phyloP scores from a whole-genome alignment of 2,113 vertebrate genomes.

The Abramis brama region DNA sequence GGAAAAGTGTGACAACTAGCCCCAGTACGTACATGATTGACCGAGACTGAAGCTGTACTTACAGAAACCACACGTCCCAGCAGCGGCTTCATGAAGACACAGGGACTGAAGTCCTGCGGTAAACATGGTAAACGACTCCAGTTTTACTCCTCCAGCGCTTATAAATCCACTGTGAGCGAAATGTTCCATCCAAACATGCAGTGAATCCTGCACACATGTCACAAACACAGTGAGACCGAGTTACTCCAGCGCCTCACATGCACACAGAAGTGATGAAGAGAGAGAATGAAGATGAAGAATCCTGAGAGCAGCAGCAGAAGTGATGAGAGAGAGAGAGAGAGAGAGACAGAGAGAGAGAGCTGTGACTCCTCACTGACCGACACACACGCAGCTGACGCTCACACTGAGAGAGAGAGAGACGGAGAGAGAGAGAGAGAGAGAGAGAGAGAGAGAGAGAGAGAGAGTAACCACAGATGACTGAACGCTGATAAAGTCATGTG shows the following conservation, averaged over 20 bases:
- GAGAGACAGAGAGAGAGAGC: neutral
- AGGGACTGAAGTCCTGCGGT: neutral
- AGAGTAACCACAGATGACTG: neutral
- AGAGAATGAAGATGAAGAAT: neutral
- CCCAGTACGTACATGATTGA: no score
- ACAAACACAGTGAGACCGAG: neutral
- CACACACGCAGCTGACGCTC: neutral
- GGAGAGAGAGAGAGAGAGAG: conserved; percentile 11
- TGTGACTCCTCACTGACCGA: neutral
- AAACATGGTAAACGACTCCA: conserved; percentile 7
- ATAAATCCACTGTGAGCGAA: conserved; percentile 16
- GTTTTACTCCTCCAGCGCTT: conserved; percentile 3
- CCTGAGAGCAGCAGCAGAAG: conserved; percentile 2
- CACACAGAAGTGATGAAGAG: neutral
- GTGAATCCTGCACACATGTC: neutral
- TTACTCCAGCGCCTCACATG: neutral
- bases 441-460: neutral
- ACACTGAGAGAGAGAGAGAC: conserved; percentile 20
- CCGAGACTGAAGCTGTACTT: neutral
- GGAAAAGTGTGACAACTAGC: neutral
- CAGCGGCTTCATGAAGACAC: neutral
- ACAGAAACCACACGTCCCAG: neutral
- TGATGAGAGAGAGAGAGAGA: neutral
- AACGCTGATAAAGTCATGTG: neutral
- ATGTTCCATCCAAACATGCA: neutral